Base-by-base conservation (phyloP, 2,797 vertebrate species). In the Argya squamiceps region DNA sequence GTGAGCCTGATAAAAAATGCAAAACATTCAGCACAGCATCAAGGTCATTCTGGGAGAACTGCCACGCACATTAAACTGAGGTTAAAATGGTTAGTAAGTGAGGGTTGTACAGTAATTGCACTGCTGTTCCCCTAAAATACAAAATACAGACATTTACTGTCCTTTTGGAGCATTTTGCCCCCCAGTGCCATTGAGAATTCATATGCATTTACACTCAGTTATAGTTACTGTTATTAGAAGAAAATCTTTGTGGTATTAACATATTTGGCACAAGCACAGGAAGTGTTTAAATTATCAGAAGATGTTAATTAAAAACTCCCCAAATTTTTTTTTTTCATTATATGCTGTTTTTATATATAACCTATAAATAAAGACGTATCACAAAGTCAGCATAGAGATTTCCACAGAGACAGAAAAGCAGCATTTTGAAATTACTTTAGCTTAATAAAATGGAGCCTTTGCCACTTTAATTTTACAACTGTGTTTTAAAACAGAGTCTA, bases 41-140 rank as follows among this genome's bases (percentile, higher is more conserved):
- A 97, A 97, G 92, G 74, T 97, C 87, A 95, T 91, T 69, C 89
- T 94, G 79, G 59, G 77, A 97, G 87, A 87, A 75, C 58, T 78
- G 85, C 88, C 79, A 83, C 86, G 71, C 70, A 95, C 83, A 95
- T 90, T 96, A 95, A 95, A 90, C 67, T 65, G 65, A 95, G 76
- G 86, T 97, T 95, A 96, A 97, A 92, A 97, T 44, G 94, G 93
- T 89, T 95, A 60, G 70, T 92, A 94, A 96, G 88, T 87, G 92
- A 96, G 95, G 93, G 86, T 81, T 94, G 88, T 84, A 46, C 46
- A 90, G 71, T 94, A 96, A 96, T 96, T 97, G 89, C 95, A 93
- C 80, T 84, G 76, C 79, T 90, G 75, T 89, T 96, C 87, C 86
- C 64, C 85, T 78, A 97, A 92, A 94, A 64, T 82, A 94, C 91